Percentiles rank a stretch among this genome's conserved stretches.
Evolutionary conservation across 2,113 vertebrate genomes (phyloP).

Genomic region (Salvelinus fontinalis): DNA sequence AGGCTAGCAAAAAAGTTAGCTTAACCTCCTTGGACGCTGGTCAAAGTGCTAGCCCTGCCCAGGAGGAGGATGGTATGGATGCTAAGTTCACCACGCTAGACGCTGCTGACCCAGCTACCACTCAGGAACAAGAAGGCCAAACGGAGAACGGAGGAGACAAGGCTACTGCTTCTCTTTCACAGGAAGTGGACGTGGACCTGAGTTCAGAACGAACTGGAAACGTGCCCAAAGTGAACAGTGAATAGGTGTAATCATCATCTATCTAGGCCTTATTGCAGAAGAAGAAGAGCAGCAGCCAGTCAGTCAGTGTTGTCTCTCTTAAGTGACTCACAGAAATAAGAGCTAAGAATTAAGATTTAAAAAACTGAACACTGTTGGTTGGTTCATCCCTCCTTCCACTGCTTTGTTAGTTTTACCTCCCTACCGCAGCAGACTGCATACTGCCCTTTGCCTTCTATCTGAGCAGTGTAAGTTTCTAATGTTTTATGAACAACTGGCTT

Average conservation of each 20-base stretch:
- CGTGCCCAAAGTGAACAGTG: constrained; percentile 75
- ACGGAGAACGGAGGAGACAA: constrained; percentile 29
- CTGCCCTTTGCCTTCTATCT: constrained; percentile 56
- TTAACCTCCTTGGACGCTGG: too few species aligned
- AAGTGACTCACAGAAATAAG: constrained; percentile 61
- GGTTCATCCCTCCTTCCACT: constrained; percentile 54
- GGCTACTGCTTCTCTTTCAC: constrained; percentile 37
- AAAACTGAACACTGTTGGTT: constrained; percentile 63
- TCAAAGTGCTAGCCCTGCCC: too few species aligned
- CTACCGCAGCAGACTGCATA: constrained; percentile 44
- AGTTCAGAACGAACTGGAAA: constrained; percentile 74
- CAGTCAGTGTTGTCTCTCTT: constrained; percentile 50
- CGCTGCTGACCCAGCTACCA: too few species aligned
- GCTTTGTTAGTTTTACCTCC: constrained; percentile 55
- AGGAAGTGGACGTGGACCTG: constrained; percentile 30
- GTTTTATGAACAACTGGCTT: constrained; percentile 2
- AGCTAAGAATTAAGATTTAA: constrained; percentile 33
- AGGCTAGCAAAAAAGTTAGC: constrained; percentile 1
- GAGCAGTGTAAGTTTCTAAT: constrained; percentile 17
- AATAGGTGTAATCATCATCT: constrained; percentile 51
- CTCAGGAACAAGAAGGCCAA: constrained; percentile 19
- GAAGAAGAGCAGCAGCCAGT: not conserved
- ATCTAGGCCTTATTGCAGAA: not conserved
- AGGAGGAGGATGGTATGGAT: constrained; percentile 18
- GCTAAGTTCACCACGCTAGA: not conserved